Base-by-base conservation (phyloP, 2,113 vertebrate genomes). In the Pelmatolapia mariae region DNA sequence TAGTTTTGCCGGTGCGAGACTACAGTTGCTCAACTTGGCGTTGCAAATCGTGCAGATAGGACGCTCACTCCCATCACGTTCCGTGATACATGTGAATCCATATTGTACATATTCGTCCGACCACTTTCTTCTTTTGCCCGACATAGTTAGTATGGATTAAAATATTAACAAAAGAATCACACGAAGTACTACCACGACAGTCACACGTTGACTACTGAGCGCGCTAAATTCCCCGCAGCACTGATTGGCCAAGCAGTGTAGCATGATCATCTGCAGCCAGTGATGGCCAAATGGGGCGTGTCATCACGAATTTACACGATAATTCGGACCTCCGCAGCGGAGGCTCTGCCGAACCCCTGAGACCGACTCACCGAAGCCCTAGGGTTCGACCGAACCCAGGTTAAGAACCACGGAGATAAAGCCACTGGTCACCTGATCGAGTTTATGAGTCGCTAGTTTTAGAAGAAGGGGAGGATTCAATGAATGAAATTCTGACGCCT, bases 151-250 rank as follows among this genome's bases (percentile, higher is more conserved):
- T n/a, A n/a, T n/a, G n/a, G n/a, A n/a, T n/a, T n/a, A n/a, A n/a
- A n/a, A n/a, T n/a, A n/a, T n/a, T n/a, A n/a, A n/a, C n/a, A n/a
- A n/a, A n/a, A n/a, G n/a, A n/a, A n/a, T n/a, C n/a, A n/a, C n/a
- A n/a, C n/a, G n/a, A n/a, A n/a, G n/a, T n/a, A n/a, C n/a, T n/a
- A n/a, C n/a, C n/a, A n/a, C n/a, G n/a, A n/a, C n/a, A n/a, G n/a
- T n/a, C n/a, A n/a, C n/a, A n/a, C n/a, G n/a, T n/a, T n/a, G n/a
- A n/a, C n/a, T n/a, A n/a, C n/a, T n/a, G n/a, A n/a, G n/a, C n/a
- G n/a, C n/a, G n/a, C n/a, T n/a, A 53, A 1, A 13, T 7, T 24
- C 22, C 0, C 2, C 0, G 2, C 22, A 56, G 22, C 53, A 13
- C 53, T 56, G 6, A 54, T 24, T 54, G 53, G n/a, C 53, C 22